Evolutionary conservation across 1,140 invertebrate species (phyloP).

Genomic region (Danaus melanippus): DNA sequence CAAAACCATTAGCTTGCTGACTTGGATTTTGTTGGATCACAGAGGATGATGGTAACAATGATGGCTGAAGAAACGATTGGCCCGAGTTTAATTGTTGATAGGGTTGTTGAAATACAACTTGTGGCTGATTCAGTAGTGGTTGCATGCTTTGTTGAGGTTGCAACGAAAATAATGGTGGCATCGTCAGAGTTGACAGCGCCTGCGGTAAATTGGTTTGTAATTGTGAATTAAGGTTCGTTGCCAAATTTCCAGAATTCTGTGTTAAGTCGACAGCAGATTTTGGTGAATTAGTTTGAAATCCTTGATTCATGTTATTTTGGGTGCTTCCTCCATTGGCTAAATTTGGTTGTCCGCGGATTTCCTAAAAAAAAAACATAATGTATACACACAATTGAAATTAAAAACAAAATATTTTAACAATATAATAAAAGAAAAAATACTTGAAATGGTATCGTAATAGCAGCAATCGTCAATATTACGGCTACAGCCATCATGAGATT

Average conservation of each 20-base stretch:
- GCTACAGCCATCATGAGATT: slow-evolving; percentile 34
- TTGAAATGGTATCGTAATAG: slow-evolving; percentile 27
- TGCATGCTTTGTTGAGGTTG: slow-evolving; percentile 11
- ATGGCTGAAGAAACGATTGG: slow-evolving; percentile 6
- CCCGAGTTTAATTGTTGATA: slow-evolving; percentile 9
- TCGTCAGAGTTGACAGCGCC: slow-evolving; percentile 8
- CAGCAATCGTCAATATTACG: slow-evolving; percentile 23
- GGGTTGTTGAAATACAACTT: slow-evolving; percentile 6
- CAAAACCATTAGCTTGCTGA: slow-evolving; percentile 7
- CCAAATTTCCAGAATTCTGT: slow-evolving; percentile 10
- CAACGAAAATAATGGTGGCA: slow-evolving; percentile 5
- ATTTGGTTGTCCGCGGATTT: slow-evolving; percentile 19
- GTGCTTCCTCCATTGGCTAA: slow-evolving; percentile 7
- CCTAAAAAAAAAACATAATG: slow-evolving; percentile 18
- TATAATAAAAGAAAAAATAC: slow-evolving; percentile 18
- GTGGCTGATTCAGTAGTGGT: slow-evolving; percentile 14
- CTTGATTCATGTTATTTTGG: slow-evolving; percentile 20
- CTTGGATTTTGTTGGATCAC: slow-evolving; percentile 8
- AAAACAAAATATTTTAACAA: slow-evolving; percentile 6
- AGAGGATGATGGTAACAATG: slow-evolving; percentile 2
- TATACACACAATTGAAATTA: slow-evolving; percentile 1
- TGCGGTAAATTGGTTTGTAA: slow-evolving; percentile 10
- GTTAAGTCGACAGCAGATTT: slow-evolving; percentile 8
- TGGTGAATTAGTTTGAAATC: slow-evolving; percentile 15
- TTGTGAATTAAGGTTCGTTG: slow-evolving; percentile 12